A percentile compares a stretch with the other conserved stretches of the same genome.
Conservation (phyloP, 2,888 invertebrate species). For the Polyploca ridens region DNA sequence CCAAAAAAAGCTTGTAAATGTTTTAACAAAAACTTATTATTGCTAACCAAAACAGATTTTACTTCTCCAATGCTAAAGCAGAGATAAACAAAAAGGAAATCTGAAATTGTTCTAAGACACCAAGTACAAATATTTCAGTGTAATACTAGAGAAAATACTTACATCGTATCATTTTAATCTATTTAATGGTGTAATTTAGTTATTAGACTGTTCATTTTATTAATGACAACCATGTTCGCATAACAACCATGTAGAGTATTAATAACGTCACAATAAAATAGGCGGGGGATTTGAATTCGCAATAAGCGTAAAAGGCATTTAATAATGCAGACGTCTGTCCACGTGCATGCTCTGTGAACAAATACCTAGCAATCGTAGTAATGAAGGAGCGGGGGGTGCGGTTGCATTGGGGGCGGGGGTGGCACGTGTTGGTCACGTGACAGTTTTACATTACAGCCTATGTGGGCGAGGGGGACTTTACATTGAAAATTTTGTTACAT, state of each 20-base stretch:
- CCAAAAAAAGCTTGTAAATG: no score
- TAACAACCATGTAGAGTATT: constrained; percentile 55
- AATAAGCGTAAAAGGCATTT: constrained; percentile 84
- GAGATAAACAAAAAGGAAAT: neutral
- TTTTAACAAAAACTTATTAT: no score
- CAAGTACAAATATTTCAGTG: neutral
- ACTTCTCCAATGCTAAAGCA: no score
- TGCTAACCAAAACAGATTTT: no score
- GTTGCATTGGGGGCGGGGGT: constrained; percentile 32
- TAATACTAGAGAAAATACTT: neutral
- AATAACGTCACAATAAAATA: constrained; percentile 64
- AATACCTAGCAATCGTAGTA: constrained; percentile 78
- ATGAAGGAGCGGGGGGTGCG: constrained; percentile 65
- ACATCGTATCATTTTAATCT: neutral
- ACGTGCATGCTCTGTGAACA: constrained; percentile 74
- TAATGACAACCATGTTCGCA: constrained; percentile 43
- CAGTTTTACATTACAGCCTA: constrained; percentile 67
- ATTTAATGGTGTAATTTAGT: neutral
- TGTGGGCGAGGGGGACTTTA: constrained; percentile 60
- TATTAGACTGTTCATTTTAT: constrained; percentile 53
- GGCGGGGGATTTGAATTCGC: constrained; percentile 67
- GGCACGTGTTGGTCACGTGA: constrained; percentile 79
- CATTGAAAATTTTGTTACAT: constrained; percentile 59
- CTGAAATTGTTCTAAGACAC: neutral
- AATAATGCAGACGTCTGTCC: constrained; percentile 82